phyloP scores from a whole-genome alignment of 2,888 invertebrate genomes.

The Dolichomitus sp. region DNA sequence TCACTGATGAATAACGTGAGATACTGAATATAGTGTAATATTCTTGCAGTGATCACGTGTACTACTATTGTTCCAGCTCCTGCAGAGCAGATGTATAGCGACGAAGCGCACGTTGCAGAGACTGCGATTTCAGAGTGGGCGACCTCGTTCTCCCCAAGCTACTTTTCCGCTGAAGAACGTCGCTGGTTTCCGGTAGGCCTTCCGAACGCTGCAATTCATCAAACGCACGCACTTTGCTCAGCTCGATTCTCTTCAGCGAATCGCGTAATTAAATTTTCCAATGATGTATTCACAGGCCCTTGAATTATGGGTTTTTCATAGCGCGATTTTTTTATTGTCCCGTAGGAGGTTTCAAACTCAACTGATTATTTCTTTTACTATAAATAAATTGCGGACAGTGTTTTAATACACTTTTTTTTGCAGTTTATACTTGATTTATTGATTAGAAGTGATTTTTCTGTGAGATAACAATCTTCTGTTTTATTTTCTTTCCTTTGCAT shows the following conservation, averaged over 20 bases:
- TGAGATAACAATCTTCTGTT: too few species aligned
- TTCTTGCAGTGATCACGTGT: not conserved
- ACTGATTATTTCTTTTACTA: not conserved
- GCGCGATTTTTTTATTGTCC: not conserved
- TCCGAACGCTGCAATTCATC: not conserved
- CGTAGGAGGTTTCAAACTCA: not conserved
- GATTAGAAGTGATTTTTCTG: too few species aligned
- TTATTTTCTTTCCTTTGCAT: not conserved
- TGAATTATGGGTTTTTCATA: not conserved
- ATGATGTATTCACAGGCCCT: not conserved
- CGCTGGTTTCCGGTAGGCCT: slow-evolving; percentile 6
- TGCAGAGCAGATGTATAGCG: not conserved
- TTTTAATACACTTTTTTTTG: too few species aligned
- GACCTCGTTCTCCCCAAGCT: slow-evolving; percentile 44
- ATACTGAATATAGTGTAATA: not conserved
- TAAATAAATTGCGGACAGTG: not conserved
- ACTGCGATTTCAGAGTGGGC: slow-evolving; percentile 24
- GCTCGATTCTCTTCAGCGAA: not conserved
- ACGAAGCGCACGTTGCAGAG: slow-evolving; percentile 1
- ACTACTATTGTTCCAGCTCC: not conserved
- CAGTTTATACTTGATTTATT: too few species aligned
- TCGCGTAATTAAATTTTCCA: not conserved
- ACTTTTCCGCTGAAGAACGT: slow-evolving; percentile 24
- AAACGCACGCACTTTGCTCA: not conserved
- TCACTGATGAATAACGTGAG: not conserved